phyloP scores from a whole-genome alignment of 92 coral and sea anemone genomes.

The Siderastrea siderea region DNA sequence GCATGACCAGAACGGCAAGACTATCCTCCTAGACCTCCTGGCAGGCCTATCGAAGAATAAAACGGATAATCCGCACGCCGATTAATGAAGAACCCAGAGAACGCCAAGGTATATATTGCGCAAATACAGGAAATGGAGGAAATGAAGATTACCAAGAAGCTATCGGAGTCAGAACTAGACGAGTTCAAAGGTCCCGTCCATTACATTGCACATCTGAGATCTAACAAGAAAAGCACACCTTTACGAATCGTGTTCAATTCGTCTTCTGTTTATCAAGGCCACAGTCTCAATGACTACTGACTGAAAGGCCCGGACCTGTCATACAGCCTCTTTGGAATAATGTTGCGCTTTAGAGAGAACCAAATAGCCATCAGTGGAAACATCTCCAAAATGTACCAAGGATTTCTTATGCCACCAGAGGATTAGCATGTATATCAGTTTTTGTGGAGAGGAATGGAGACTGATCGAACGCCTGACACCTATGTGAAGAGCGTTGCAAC shows the following conservation, averaged over 20 bases:
- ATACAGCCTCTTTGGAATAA: constrained; percentile 54
- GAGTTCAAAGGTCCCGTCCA: constrained; percentile 55
- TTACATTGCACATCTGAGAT: constrained; percentile 59
- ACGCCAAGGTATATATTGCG: neutral
- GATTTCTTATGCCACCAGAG: constrained; percentile 55
- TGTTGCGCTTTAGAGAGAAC: constrained; percentile 58
- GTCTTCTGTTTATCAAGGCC: constrained; percentile 69
- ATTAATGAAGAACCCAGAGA: no score
- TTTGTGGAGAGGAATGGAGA: constrained; percentile 63
- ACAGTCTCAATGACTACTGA: constrained; percentile 72
- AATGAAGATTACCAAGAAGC: constrained; percentile 47
- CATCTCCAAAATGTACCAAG: constrained; percentile 67
- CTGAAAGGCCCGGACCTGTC: constrained; percentile 60
- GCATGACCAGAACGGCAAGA: no score
- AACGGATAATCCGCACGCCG: no score
- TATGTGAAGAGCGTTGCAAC: constrained; percentile 63
- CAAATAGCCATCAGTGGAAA: constrained; percentile 56
- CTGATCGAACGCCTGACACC: constrained; percentile 39
- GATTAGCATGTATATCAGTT: constrained; percentile 73
- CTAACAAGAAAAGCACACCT: constrained; percentile 64
- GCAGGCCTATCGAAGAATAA: no score
- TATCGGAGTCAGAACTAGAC: constrained; percentile 21
- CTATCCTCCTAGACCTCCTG: no score
- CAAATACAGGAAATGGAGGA: constrained; percentile 37
- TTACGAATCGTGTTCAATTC: constrained; percentile 66